These are phyloP conservation scores for Rhadina sibilatrix DNA, from an alignment of 2,113 vertebrate species.

Conservation along the genomic window DNA sequence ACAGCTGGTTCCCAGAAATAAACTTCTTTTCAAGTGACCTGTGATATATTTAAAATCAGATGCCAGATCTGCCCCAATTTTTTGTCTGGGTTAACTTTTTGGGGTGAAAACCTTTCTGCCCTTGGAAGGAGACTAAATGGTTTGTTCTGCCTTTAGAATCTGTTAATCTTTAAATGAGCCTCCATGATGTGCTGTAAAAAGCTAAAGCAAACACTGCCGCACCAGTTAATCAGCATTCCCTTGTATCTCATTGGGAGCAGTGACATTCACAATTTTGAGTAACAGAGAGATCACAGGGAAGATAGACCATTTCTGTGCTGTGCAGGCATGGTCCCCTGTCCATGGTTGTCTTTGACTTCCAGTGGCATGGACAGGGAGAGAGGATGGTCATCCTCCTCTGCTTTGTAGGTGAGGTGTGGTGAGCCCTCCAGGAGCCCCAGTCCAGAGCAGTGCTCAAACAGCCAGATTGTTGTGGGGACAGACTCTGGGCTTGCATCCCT, in stretches of 20 bases:
- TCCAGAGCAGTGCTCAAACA: neutral
- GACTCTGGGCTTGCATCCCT: rapidly evolving
- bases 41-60: neutral
- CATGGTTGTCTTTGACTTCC: rapidly evolving
- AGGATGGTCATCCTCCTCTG: neutral
- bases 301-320: neutral
- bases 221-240: neutral
- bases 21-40: neutral
- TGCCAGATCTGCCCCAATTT: neutral
- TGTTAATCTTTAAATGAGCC: neutral
- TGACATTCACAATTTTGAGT: neutral
- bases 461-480: neutral
- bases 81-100: neutral
- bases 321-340: neutral
- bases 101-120: neutral
- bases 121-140: neutral
- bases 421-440: neutral
- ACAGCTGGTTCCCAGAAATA: conserved; percentile 42
- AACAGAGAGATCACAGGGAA: neutral
- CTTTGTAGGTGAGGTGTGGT: neutral
- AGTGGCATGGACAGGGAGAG: neutral
- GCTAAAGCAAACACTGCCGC: neutral
- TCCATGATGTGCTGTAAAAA: neutral
- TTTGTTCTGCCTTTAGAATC: neutral
- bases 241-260: neutral